Conservation (phyloP, 2,113 vertebrate genomes). For the Heterotilapia buettikoferi region DNA sequence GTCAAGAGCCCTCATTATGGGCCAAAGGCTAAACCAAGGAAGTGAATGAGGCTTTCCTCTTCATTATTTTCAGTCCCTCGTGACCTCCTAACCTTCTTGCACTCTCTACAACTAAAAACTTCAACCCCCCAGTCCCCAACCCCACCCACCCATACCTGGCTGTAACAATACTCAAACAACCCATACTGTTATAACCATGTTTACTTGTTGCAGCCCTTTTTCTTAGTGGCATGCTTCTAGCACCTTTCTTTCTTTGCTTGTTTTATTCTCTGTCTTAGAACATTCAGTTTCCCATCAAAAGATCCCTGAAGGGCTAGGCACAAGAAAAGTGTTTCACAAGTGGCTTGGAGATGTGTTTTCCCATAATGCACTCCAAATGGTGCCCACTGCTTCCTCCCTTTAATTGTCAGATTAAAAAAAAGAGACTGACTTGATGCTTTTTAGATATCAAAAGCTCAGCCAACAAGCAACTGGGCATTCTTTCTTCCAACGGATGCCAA, state of each 20-base stretch:
- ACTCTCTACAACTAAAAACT: neutral
- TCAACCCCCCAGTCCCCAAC: neutral
- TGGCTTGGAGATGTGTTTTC: neutral
- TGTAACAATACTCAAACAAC: constrained; percentile 16
- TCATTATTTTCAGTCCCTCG: constrained; percentile 58
- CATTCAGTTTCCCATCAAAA: neutral
- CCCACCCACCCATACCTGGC: neutral
- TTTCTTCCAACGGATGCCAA: neutral
- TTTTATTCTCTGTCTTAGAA: neutral
- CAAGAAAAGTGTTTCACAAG: constrained; percentile 17
- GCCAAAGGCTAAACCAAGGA: constrained; percentile 75
- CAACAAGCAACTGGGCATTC: neutral
- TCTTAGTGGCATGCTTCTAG: neutral
- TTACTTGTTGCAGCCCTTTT: neutral
- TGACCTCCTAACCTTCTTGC: constrained; percentile 45
- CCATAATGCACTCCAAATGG: neutral
- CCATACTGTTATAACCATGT: neutral
- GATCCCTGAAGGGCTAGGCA: constrained; percentile 6
- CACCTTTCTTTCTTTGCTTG: neutral
- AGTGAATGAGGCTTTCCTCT: constrained; percentile 61
- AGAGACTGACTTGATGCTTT: neutral
- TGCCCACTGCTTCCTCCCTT: neutral
- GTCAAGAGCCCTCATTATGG: constrained; percentile 70
- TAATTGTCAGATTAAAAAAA: neutral
- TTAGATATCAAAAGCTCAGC: neutral